Evolutionary conservation across 1,140 invertebrate species (phyloP).

Genomic region (roundworm (Caenorhabditis elegans)): DNA sequence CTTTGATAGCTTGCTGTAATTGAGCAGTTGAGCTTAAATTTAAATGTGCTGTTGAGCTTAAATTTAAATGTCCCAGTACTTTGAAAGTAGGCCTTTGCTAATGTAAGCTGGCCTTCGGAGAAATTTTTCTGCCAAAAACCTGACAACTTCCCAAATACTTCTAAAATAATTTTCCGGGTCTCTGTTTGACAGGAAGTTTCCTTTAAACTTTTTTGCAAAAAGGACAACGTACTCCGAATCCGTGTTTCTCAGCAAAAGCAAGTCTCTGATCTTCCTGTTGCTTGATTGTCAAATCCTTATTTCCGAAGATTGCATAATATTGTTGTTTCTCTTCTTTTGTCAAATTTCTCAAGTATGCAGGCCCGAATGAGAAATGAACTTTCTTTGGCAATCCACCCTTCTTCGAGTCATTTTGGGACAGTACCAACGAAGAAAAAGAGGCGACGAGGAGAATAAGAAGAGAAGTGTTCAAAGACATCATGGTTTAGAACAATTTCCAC

Average conservation of each 20-base stretch:
- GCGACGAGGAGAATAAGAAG: not conserved
- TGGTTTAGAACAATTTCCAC: not conserved
- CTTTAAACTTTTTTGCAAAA: too few species aligned
- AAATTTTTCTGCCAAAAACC: too few species aligned
- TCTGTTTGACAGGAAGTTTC: too few species aligned
- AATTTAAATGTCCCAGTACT: too few species aligned
- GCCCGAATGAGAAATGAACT: not conserved
- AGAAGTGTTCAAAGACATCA: conserved; percentile 1
- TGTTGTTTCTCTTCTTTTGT: not conserved
- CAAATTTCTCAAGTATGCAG: not conserved
- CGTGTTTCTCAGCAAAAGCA: conserved; percentile 1
- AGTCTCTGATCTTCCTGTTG: conserved; percentile 20
- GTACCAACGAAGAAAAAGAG: not conserved
- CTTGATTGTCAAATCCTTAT: not conserved
- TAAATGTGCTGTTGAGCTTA: too few species aligned
- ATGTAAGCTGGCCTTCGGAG: too few species aligned
- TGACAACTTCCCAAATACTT: too few species aligned
- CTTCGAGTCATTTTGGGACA: not conserved
- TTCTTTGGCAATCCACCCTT: not conserved
- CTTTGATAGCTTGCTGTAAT: conserved; percentile 20
- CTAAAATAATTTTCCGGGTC: too few species aligned
- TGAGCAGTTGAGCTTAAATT: too few species aligned
- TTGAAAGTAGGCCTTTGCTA: too few species aligned
- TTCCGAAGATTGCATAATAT: not conserved
- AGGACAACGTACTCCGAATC: not conserved